phyloP scores from a whole-genome alignment of 2,113 vertebrate species.

The Heterotilapia buettikoferi region DNA sequence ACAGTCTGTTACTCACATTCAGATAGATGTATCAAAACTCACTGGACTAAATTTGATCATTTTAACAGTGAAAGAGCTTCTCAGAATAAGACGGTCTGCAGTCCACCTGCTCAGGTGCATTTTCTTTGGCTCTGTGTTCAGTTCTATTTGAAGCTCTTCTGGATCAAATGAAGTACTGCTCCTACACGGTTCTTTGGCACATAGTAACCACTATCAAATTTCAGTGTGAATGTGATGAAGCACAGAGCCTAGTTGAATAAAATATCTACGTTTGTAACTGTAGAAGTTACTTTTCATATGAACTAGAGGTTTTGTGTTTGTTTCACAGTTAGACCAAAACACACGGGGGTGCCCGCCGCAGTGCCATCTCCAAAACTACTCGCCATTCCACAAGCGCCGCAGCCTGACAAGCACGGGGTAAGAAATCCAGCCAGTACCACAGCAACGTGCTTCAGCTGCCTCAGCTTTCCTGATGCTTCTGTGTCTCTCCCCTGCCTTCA shows the following conservation, averaged over 20 bases:
- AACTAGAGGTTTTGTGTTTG: not conserved
- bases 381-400: conserved; percentile 85
- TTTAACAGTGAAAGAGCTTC: not conserved
- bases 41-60: not conserved
- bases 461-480: not conserved
- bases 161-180: not conserved
- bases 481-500: not conserved
- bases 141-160: not conserved
- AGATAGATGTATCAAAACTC: not conserved
- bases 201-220: not conserved
- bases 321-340: conserved; percentile 84
- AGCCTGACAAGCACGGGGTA: conserved; percentile 81
- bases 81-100: not conserved
- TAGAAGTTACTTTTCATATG: not conserved
- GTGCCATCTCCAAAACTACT: conserved; percentile 81
- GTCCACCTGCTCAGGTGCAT: not conserved
- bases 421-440: conserved; percentile 26
- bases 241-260: not conserved
- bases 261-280: not conserved
- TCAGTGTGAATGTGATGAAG: not conserved
- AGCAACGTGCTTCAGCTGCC: not conserved
- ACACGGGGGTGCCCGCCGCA: conserved; percentile 79
- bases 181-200: not conserved
- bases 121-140: not conserved
- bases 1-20: not conserved